Conservation (phyloP, 2,113 vertebrate species). For the Antechinus stuartii region DNA sequence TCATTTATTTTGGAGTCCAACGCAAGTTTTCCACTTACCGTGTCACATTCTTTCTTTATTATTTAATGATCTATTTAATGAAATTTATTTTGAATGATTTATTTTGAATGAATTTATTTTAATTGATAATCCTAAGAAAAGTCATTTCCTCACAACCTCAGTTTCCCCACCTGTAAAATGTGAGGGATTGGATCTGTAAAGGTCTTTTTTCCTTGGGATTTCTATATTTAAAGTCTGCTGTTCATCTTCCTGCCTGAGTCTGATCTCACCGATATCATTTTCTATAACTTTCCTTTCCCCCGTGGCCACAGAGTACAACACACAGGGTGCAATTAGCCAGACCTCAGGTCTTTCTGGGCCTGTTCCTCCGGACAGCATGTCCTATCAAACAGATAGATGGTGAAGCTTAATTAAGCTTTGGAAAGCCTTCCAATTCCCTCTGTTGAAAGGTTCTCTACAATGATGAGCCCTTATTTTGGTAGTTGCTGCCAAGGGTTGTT, state of each 20-base stretch:
- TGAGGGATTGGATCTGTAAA: neutral
- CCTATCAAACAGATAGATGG: constrained; percentile 64
- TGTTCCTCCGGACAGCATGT: neutral
- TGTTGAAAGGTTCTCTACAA: constrained; percentile 65
- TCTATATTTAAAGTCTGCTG: neutral
- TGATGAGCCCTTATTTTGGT: constrained; percentile 69
- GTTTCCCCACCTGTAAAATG: no score
- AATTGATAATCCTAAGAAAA: neutral
- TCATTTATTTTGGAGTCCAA: neutral
- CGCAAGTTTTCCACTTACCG: neutral
- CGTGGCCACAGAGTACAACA: neutral
- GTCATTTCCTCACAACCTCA: neutral
- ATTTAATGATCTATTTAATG: neutral
- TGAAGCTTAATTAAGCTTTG: constrained; percentile 73
- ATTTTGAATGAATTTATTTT: no score
- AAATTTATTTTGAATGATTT: no score
- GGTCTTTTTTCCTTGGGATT: neutral
- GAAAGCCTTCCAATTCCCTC: constrained; percentile 72
- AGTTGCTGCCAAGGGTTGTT: constrained; percentile 67
- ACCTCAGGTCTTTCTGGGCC: constrained; percentile 9
- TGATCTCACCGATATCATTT: neutral
- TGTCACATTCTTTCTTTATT: neutral
- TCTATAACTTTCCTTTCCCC: constrained; percentile 26
- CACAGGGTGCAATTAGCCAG: constrained; percentile 12
- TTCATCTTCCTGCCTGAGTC: neutral